phyloP scores from a whole-genome alignment of 2,113 vertebrate genomes.

The Prunella fulvescens region DNA sequence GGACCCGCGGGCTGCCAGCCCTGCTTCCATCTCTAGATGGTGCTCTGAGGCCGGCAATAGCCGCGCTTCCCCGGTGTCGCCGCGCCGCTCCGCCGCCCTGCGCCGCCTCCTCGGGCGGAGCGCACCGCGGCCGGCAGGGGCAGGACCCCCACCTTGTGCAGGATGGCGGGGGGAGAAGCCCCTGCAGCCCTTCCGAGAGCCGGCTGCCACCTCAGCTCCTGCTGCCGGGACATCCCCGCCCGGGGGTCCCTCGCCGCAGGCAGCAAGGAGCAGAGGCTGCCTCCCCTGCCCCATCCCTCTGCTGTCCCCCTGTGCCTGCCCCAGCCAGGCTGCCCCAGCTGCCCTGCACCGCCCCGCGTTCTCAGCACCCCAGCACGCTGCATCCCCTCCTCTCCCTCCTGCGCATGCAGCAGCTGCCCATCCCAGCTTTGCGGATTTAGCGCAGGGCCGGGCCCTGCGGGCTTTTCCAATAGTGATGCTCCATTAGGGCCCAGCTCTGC shows the following conservation, averaged over 20 bases:
- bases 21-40: conserved; percentile 50
- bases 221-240: not conserved
- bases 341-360: accelerated
- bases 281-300: not conserved
- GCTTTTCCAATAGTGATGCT: conserved; percentile 9
- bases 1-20: not conserved
- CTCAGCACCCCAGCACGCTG: not conserved
- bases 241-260: no score
- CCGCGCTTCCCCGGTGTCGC: not conserved
- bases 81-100: accelerated
- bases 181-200: not conserved
- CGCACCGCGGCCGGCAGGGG: accelerated
- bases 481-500: conserved; percentile 45
- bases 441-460: not conserved
- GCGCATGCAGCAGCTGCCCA: not conserved
- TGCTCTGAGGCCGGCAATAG: conserved; percentile 24
- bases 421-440: not conserved
- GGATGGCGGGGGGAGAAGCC: not conserved
- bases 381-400: not conserved
- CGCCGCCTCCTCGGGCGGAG: not conserved
- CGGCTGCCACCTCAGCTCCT: not conserved
- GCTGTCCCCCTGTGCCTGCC: not conserved
- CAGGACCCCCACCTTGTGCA: not conserved
- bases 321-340: not conserved
- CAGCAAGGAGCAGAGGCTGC: accelerated